phyloP scores from a whole-genome alignment of 1,140 invertebrate genomes.

The Plodia interpunctella region DNA sequence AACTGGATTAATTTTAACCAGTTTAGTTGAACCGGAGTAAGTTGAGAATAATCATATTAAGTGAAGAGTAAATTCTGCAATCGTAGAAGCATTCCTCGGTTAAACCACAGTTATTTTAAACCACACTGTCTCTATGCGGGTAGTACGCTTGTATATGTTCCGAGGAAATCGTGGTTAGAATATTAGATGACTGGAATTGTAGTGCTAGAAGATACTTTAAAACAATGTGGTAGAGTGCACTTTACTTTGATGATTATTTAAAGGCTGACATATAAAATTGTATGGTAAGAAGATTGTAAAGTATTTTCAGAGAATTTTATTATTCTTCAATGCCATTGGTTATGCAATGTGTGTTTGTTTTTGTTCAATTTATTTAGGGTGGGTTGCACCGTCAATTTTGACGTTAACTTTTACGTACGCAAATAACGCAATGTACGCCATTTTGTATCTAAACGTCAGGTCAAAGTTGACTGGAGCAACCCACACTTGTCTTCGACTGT shows the following conservation, averaged over 20 bases:
- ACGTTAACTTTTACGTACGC: too few species aligned
- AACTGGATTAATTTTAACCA: too few species aligned
- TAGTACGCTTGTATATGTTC: conserved; percentile 4
- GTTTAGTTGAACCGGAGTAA: not conserved
- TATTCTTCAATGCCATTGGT: not conserved
- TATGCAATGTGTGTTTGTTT: not conserved
- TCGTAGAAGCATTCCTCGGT: not conserved
- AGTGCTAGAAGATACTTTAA: not conserved
- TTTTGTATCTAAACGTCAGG: too few species aligned
- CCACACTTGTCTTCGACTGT: too few species aligned
- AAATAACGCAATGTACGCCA: too few species aligned
- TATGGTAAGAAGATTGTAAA: conserved; percentile 4
- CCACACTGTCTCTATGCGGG: not conserved
- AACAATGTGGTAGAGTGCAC: not conserved
- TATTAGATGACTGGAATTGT: not conserved
- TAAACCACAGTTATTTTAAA: conserved; percentile 4
- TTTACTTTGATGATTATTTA: not conserved
- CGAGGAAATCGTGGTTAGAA: not conserved
- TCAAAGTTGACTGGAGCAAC: too few species aligned
- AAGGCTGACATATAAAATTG: not conserved
- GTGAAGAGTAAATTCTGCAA: conserved; percentile 4
- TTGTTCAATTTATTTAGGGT: too few species aligned
- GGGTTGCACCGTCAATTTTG: too few species aligned
- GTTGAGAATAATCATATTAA: conserved; percentile 6
- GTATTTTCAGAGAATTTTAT: not conserved